Conservation (phyloP, 2,797 vertebrate genomes). For the Chanos chanos region DNA sequence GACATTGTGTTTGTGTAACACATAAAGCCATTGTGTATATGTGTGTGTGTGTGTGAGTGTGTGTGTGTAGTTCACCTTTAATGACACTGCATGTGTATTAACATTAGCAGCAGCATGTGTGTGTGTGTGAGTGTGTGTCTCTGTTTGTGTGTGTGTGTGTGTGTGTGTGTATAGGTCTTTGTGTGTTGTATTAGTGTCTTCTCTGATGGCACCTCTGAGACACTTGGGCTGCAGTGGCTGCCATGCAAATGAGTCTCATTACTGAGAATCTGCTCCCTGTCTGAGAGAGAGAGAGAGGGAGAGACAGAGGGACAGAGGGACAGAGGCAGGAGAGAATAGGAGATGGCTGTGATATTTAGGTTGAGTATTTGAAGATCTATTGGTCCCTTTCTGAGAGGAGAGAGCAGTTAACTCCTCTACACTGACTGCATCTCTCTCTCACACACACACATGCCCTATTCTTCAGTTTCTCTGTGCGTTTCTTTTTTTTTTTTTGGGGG, state of each 20-base stretch:
- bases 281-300: background rate
- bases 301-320: background rate
- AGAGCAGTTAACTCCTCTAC: constrained; percentile 7
- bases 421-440: constrained; percentile 17
- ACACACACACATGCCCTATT: background rate
- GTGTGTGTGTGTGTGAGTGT: constrained; percentile 2
- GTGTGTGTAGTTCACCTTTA: background rate
- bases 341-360: constrained; percentile 22
- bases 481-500: background rate
- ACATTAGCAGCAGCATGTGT: background rate
- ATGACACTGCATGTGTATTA: background rate
- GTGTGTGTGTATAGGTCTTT: constrained; percentile 4
- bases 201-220: background rate
- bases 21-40: background rate
- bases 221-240: constrained; percentile 8
- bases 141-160: background rate
- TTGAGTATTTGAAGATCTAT: constrained; percentile 28
- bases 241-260: constrained; percentile 44
- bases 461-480: constrained; percentile 6
- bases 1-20: too few relatives aligned
- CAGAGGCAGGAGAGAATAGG: constrained; percentile 1
- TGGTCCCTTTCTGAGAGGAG: constrained; percentile 15
- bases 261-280: constrained; percentile 16
- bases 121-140: background rate
- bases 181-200: background rate